Conservation (phyloP, 2,797 vertebrate species). For the Poeciliopsis gracilis region DNA sequence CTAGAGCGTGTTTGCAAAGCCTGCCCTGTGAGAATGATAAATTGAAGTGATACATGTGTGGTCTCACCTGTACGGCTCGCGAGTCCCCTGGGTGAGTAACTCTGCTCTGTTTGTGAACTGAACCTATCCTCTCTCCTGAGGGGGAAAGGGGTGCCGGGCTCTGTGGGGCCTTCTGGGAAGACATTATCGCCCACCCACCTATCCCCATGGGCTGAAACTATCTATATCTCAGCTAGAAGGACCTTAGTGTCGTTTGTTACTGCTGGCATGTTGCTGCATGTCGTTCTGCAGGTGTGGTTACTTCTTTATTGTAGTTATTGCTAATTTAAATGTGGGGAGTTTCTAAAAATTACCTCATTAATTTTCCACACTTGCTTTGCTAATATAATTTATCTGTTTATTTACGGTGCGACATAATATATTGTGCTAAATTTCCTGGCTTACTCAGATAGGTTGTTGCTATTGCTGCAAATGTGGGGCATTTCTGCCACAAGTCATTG, state of each 20-base stretch:
- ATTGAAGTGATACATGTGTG: constrained; percentile 79
- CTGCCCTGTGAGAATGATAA: constrained; percentile 78
- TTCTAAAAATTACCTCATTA: constrained; percentile 17
- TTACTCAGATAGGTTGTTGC: neutral
- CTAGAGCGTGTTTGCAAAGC: constrained; percentile 62
- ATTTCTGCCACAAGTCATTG: neutral
- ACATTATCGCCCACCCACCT: constrained; percentile 76
- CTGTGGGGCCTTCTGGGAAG: constrained; percentile 65
- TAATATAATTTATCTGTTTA: constrained; percentile 2
- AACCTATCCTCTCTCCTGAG: constrained; percentile 63
- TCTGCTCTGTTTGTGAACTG: constrained; percentile 58
- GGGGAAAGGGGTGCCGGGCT: constrained; percentile 56
- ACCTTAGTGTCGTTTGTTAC: constrained; percentile 74
- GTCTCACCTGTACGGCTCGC: constrained; percentile 68
- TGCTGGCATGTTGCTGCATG: constrained; percentile 57
- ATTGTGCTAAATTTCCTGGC: neutral
- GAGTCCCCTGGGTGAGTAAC: constrained; percentile 69
- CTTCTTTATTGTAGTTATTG: constrained; percentile 32
- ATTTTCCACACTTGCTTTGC: constrained; percentile 10
- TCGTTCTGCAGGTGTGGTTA: constrained; percentile 45
- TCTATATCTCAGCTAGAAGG: constrained; percentile 55
- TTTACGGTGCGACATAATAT: neutral
- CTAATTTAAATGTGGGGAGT: constrained; percentile 27
- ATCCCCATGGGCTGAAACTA: constrained; percentile 61
- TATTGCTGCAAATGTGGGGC: constrained; percentile 3